These are phyloP conservation scores for Cyphomyrus plagiostoma DNA, from an alignment of 2,113 vertebrate species.

Conservation along the genomic window DNA sequence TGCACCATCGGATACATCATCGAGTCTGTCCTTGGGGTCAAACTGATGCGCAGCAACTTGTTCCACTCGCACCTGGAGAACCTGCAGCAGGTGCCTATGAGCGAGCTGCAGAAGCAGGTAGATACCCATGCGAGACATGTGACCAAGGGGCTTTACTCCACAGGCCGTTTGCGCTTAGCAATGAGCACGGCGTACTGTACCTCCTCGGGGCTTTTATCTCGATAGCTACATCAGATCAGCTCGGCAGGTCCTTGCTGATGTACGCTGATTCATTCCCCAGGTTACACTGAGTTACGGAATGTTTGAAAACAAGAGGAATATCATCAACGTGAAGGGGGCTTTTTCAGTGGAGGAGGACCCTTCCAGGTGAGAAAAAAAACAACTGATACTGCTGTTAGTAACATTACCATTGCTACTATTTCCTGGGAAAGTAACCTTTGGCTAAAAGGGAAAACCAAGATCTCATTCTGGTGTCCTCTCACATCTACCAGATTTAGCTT, in stretches of 20 bases:
- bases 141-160: neutral
- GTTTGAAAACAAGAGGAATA: conserved; percentile 77
- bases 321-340: conserved; percentile 72
- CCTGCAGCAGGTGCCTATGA: conserved; percentile 74
- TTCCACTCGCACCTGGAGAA: conserved; percentile 94
- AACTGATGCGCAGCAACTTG: conserved; percentile 72
- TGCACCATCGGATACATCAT: conserved; percentile 88
- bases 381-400: neutral
- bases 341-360: conserved; percentile 77
- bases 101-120: conserved; percentile 76
- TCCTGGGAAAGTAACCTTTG: conserved; percentile 5
- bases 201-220: neutral
- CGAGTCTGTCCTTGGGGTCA: conserved; percentile 75
- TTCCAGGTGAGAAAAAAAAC: conserved; percentile 65
- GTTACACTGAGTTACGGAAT: conserved; percentile 84
- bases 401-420: neutral
- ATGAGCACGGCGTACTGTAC: neutral
- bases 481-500: neutral
- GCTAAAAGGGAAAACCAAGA: neutral
- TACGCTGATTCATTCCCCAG: conserved; percentile 43
- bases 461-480: neutral
- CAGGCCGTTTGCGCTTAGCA: neutral
- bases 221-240: neutral
- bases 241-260: neutral
- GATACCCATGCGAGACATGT: neutral